phyloP scores from a whole-genome alignment of 2,113 vertebrate species.

The Labeo rohita region DNA sequence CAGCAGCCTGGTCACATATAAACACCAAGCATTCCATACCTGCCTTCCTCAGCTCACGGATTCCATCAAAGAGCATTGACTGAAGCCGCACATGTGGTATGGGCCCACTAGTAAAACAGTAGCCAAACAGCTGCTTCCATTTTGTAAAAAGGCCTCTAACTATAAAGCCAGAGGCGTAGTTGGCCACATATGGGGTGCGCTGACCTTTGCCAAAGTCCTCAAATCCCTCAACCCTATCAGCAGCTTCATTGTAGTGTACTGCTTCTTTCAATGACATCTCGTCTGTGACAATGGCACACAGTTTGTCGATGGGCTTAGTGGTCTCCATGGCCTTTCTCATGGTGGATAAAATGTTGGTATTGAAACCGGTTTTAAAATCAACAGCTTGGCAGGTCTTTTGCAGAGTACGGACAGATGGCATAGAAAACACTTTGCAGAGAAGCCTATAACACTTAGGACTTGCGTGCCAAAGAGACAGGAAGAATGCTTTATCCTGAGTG shows the following conservation, averaged over 20 bases:
- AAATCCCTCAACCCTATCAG: background rate
- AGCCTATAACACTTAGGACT: background rate
- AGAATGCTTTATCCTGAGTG: constrained; percentile 5
- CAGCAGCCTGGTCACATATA: too few species aligned
- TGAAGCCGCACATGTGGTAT: too few species aligned
- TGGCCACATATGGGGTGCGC: background rate
- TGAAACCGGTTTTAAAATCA: too few species aligned
- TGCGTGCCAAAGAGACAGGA: background rate
- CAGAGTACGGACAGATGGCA: too few species aligned
- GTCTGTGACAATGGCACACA: background rate
- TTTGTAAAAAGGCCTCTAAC: background rate
- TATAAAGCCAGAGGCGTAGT: background rate
- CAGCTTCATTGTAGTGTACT: background rate
- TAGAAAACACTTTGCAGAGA: too few species aligned
- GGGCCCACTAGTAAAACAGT: too few species aligned
- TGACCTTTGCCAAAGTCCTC: background rate
- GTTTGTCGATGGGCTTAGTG: background rate
- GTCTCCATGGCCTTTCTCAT: background rate
- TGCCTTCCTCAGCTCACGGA: too few species aligned
- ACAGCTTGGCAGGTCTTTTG: too few species aligned
- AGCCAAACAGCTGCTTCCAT: too few species aligned
- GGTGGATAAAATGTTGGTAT: too few species aligned
- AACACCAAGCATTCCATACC: too few species aligned
- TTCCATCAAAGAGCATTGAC: too few species aligned
- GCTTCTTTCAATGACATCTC: background rate